Conservation (phyloP, 2,888 invertebrate genomes). For the Acanthopleura granulata region DNA sequence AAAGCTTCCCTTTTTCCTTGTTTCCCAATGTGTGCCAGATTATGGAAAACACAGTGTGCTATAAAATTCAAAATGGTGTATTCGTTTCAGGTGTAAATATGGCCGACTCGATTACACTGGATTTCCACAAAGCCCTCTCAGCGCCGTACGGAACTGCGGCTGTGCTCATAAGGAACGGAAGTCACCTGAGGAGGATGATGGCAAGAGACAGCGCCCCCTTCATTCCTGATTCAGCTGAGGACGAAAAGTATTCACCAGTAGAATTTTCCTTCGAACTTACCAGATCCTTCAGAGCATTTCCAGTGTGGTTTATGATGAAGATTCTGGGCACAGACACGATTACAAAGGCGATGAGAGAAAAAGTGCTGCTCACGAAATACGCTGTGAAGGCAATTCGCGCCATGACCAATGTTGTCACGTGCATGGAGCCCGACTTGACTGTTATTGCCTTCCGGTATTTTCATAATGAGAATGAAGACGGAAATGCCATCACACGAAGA, state of each 20-base stretch:
- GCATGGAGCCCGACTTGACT: not conserved
- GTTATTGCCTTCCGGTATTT: not conserved
- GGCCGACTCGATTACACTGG: not conserved
- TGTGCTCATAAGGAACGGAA: not conserved
- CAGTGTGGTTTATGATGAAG: not conserved
- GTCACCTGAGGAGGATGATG: not conserved
- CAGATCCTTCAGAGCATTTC: not conserved
- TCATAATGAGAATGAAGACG: not conserved
- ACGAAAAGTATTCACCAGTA: not conserved
- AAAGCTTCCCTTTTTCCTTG: too few relatives aligned
- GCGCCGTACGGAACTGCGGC: not conserved
- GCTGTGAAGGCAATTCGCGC: not conserved
- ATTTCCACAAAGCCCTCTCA: constrained; percentile 7
- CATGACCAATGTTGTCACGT: not conserved
- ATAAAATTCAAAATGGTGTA: too few relatives aligned
- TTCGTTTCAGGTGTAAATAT: not conserved
- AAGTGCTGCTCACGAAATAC: not conserved
- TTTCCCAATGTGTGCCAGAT: too few relatives aligned
- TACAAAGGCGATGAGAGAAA: not conserved
- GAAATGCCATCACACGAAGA: not conserved
- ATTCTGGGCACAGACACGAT: not conserved
- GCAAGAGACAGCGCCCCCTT: not conserved
- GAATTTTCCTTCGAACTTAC: not conserved
- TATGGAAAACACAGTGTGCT: too few relatives aligned
- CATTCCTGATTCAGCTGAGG: not conserved